phyloP scores from a whole-genome alignment of 2,888 invertebrate species.

The Lordiphosa fenestrarum region DNA sequence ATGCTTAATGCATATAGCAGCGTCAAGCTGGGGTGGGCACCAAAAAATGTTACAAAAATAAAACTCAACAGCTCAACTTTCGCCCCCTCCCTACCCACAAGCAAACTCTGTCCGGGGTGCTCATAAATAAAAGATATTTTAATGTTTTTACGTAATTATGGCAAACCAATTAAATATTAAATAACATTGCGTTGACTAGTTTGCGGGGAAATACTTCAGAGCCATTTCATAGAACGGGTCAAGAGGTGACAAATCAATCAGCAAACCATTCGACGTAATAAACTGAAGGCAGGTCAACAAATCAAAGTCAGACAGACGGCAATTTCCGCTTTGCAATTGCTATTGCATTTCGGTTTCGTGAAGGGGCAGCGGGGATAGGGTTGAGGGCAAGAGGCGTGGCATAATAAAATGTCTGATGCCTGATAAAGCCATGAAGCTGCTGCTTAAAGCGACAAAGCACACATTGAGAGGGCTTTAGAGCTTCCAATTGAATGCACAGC shows the following conservation, averaged over 20 bases:
- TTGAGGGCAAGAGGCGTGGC: slow-evolving; percentile 17
- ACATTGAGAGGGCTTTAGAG: slow-evolving; percentile 32
- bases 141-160: slow-evolving; percentile 75
- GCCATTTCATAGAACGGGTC: slow-evolving; percentile 20
- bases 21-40: neutral
- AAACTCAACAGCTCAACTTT: slow-evolving; percentile 38
- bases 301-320: slow-evolving; percentile 63
- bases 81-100: neutral
- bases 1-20: slow-evolving; percentile 62
- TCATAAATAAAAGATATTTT: slow-evolving; percentile 69
- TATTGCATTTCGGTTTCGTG: slow-evolving; percentile 19
- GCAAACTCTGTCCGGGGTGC: slow-evolving; percentile 7
- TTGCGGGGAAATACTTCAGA: slow-evolving; percentile 27
- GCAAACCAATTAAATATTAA: slow-evolving; percentile 69
- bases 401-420: slow-evolving; percentile 66
- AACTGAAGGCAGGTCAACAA: slow-evolving; percentile 50
- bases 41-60: slow-evolving; percentile 61
- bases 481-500: slow-evolving; percentile 68
- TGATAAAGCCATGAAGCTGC: slow-evolving; percentile 51
- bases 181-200: slow-evolving; percentile 53
- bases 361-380: neutral
- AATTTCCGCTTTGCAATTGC: slow-evolving; percentile 67
- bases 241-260: slow-evolving; percentile 62
- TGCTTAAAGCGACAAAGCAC: slow-evolving; percentile 38
- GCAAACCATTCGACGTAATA: slow-evolving; percentile 61